Conservation (phyloP, 2,113 vertebrate species). For the Mirza zaza region DNA sequence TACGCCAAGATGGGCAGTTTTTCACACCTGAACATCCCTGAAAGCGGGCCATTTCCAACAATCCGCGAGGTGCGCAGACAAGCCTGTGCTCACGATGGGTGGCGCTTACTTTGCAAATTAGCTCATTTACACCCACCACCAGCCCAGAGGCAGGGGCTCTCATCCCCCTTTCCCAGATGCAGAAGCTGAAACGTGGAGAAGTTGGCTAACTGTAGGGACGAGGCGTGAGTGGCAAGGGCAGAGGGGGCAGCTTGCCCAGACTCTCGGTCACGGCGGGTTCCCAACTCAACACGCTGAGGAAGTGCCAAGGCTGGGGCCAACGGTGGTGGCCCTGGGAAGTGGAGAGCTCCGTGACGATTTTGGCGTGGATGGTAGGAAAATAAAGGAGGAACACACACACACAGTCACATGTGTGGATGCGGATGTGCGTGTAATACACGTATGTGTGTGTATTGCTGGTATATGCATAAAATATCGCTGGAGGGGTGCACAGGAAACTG, state of each 20-base stretch:
- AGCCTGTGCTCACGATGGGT: accelerated
- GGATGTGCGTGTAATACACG: not conserved
- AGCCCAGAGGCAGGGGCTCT: not conserved
- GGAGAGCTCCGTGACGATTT: not conserved
- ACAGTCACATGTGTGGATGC: not conserved
- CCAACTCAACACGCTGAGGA: not conserved
- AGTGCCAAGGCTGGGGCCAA: no score
- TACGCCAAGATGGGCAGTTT: not conserved
- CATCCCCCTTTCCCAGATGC: accelerated
- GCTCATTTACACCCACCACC: not conserved
- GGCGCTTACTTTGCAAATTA: not conserved
- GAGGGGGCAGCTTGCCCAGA: not conserved
- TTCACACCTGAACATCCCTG: not conserved
- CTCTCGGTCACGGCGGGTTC: not conserved
- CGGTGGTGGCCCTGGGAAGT: not conserved
- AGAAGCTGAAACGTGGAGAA: not conserved
- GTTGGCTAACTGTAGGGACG: no score
- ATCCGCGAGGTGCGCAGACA: not conserved
- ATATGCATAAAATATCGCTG: not conserved
- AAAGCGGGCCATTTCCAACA: not conserved
- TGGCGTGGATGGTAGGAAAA: not conserved
- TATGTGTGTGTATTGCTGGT: not conserved
- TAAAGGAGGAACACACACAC: not conserved
- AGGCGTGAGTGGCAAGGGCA: not conserved
- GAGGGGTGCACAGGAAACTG: not conserved